Evolutionary conservation across 1,140 invertebrate species (phyloP), one percentile per base, ranked within the genome.

Genomic region (Solenopsis invicta): DNA sequence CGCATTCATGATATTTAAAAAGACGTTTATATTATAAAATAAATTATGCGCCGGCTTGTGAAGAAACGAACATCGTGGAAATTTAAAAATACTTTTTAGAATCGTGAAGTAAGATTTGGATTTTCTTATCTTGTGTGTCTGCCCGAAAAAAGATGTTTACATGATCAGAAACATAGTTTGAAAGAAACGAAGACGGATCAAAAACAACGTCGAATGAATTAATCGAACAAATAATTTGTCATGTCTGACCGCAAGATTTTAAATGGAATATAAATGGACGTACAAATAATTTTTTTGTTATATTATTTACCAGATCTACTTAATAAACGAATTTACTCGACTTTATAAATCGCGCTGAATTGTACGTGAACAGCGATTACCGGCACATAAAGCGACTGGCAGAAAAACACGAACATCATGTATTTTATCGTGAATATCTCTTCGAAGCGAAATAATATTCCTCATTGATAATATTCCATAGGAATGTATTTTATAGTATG

Each of bases 311-410:
- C 78, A 56, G 21, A 34, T 34, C 54, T 21, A 84, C 18, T 76
- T 34, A 61, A 81, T 16, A 50, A 71, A 34, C 50, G 45, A 81
- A 81, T 81, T 71, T 45, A 45, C 64, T 56, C 56, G 41, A 69
- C 18, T 48, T 85, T 84, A 84, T 81, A 81, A 81, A 81, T 81
- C 9, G n/a, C 37, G 34, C 64, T 41, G 62, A 80, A 29, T 81
- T 64, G 13, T 54, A 56, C 45, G 16, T 71, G n/a, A 37, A 69
- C 24, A 77, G 59, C 59, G 45, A 62, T 77, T 69, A 81, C 34
- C 50, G 50, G 1, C 13, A 29, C 16, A 81, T 81, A 81, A 81
- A 71, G 50, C 5, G 50, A 45, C 9, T 34, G 67, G 12, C 2
- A 37, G 77, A 56, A 41, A 80, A 9, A 48, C 6, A 24, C 9